phyloP scores from a whole-genome alignment of 2,888 invertebrate genomes.

The Chaetogeoica ovagalla region DNA sequence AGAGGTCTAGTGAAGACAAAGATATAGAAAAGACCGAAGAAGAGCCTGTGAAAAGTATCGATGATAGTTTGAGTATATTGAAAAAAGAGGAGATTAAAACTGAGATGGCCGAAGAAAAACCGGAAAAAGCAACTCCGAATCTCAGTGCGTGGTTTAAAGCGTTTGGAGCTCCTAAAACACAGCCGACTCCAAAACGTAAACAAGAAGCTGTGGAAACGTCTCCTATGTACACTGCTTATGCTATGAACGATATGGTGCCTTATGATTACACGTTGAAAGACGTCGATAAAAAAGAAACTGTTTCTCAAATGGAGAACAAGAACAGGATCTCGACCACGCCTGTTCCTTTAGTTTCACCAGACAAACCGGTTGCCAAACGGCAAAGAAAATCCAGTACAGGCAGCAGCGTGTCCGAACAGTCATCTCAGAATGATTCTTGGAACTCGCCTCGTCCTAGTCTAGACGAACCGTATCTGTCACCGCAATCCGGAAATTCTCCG shows the following conservation, averaged over 20 bases:
- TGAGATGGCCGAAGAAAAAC: conserved; percentile 54
- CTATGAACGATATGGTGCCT: conserved; percentile 49
- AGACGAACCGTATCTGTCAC: conserved; percentile 69
- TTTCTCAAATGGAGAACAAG: conserved; percentile 11
- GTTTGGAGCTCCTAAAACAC: conserved; percentile 80
- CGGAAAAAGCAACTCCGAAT: conserved; percentile 75
- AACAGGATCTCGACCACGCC: conserved; percentile 31
- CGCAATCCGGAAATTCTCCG: conserved; percentile 61
- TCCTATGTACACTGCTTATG: conserved; percentile 39
- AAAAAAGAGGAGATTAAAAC: conserved; percentile 53
- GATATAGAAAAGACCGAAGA: conserved; percentile 58
- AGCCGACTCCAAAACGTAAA: conserved; percentile 65
- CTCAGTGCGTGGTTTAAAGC: conserved; percentile 91
- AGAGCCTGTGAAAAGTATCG: conserved; percentile 57
- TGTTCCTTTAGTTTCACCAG: conserved; percentile 59
- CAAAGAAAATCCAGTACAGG: conserved; percentile 77
- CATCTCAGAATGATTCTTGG: conserved; percentile 62
- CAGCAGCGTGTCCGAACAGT: conserved; percentile 77
- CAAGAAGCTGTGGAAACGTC: conserved; percentile 55
- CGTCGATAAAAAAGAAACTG: conserved; percentile 16
- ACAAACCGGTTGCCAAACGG: conserved; percentile 57
- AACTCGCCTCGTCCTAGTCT: conserved; percentile 58
- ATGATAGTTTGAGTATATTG: neutral
- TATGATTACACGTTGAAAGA: conserved; percentile 49
- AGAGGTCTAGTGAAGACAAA: conserved; percentile 53